Base-by-base conservation (phyloP, 2,797 vertebrate species). In the Acanthopagrus latus region DNA sequence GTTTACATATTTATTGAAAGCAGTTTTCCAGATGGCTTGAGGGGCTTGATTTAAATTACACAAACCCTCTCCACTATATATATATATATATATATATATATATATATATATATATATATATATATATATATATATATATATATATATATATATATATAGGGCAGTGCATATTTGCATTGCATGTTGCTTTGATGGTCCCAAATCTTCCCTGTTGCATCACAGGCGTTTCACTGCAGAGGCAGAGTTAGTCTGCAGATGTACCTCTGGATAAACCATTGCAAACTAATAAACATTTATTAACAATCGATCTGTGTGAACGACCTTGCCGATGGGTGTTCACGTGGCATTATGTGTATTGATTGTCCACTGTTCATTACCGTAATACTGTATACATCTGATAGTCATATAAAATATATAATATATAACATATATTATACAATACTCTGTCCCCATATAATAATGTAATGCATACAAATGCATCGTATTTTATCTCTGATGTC, bases 1-100 rank as follows among this genome's bases (percentile, higher is more conserved):
- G 17, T 71, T 62, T 44, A 12, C 11, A 11, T 14, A 3, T 60
- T 71, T n/a, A 71, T 25, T 63, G 38, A 58, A 63, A 71, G 67
- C 72, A 10, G 23, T 70, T 60, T 73, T 47, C 58, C 44, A 46
- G n/a, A 55, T 69, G 50, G 41, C 69, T 72, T 50, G 12, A 51
- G 41, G 29, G 55, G 46, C 1, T 14, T 1, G 58, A 43, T 64
- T 52, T 29, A 68, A 72, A 71, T 63, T 2, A 47, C 38, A 48
- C 21, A 59, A 62, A 27, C 29, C 41, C 41, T 64, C 48, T 23
- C 23, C 12, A 55, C 16, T 58, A 33, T 64, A 43, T 72, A 18
- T 66, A 52, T 5, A 33, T 63, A 43, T 72, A 18, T n/a, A n/a
- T n/a, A n/a, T n/a, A n/a, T n/a, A n/a, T n/a, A n/a, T n/a, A n/a